These are phyloP conservation scores for Acipenser oxyrinchus DNA, from an alignment of 2,797 vertebrate genomes.

Conservation along the genomic window DNA sequence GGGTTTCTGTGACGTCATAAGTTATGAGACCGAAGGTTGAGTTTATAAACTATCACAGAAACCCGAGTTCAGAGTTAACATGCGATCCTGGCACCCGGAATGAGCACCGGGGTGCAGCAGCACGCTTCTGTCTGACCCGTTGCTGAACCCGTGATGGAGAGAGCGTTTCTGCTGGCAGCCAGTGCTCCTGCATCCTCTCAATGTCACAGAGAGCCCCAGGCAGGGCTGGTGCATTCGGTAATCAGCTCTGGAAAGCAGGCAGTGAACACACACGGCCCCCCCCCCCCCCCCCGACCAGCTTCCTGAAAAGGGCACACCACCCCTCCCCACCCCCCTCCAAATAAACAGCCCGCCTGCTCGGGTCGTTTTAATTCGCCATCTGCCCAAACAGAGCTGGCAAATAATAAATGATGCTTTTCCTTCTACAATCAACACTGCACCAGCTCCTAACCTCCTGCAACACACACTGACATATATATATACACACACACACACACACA, in stretches of 20 bases:
- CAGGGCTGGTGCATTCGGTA: conserved; percentile 23
- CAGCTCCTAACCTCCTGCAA: conserved; percentile 30
- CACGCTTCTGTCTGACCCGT: no score
- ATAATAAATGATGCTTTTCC: conserved; percentile 50
- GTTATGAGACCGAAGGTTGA: no score
- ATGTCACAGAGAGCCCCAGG: neutral
- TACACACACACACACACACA: no score
- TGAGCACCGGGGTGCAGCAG: no score
- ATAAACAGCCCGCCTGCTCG: neutral
- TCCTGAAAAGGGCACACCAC: neutral
- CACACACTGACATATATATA: neutral
- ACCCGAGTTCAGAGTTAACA: no score
- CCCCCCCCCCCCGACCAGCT: conserved; percentile 23
- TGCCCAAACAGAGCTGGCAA: conserved; percentile 32
- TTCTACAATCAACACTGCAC: conserved; percentile 52
- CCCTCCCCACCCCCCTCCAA: neutral
- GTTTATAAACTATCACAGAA: no score
- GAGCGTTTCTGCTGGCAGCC: neutral
- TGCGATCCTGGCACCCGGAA: no score
- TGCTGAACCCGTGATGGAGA: no score
- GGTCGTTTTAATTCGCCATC: conserved; percentile 22
- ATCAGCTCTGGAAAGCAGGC: conserved; percentile 31
- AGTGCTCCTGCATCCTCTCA: neutral
- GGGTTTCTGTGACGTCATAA: no score
- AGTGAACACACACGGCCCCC: conserved; percentile 25